These are phyloP conservation scores for Micoletzkya japonica DNA, from an alignment of 2,888 invertebrate species.

Conservation along the genomic window DNA sequence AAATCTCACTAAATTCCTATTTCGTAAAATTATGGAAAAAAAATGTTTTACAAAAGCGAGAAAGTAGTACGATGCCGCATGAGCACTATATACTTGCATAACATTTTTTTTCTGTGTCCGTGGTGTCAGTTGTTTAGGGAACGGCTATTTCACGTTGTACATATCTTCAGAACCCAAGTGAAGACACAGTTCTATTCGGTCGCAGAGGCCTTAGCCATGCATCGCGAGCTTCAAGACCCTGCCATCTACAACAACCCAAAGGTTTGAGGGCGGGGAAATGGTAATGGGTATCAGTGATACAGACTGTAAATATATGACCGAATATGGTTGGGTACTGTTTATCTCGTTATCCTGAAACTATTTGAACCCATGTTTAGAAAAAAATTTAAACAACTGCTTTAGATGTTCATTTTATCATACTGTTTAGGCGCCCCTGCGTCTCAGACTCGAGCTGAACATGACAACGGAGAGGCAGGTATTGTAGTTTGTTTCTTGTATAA, in stretches of 20 bases:
- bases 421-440: slow-evolving; percentile 71
- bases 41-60: no score
- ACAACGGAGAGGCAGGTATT: slow-evolving; percentile 73
- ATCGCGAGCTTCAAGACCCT: slow-evolving; percentile 81
- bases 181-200: slow-evolving; percentile 74
- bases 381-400: not conserved
- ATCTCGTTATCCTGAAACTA: no score
- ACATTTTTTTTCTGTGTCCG: not conserved
- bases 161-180: slow-evolving; percentile 38
- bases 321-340: no score
- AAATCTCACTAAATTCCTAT: no score
- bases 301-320: no score
- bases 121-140: not conserved
- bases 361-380: no score
- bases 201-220: slow-evolving; percentile 77
- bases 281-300: no score
- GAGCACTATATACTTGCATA: not conserved
- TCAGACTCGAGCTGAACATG: slow-evolving; percentile 81
- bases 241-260: slow-evolving; percentile 79
- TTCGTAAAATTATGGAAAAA: no score
- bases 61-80: no score
- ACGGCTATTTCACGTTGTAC: not conserved
- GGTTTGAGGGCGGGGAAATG: not conserved
- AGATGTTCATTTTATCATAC: not conserved
- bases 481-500: no score